Evolutionary conservation across 2,888 invertebrate species (phyloP).

Genomic region (Eupithecia subumbrata): DNA sequence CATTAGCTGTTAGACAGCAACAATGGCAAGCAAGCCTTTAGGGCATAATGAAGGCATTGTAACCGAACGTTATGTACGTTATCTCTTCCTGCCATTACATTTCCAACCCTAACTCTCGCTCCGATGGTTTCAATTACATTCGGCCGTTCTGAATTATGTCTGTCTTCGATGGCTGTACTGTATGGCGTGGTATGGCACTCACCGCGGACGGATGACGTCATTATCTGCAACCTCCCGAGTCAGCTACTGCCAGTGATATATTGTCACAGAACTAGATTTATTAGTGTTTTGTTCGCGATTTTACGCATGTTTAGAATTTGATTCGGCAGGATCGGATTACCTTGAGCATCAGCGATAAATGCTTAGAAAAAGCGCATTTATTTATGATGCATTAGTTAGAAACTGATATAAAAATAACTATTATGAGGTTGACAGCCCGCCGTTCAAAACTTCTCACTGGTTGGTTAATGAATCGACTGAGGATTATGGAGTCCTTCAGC

Average conservation of each 20-base stretch:
- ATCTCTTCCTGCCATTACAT: conserved; percentile 26
- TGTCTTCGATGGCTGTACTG: conserved; percentile 44
- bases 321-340: conserved; percentile 5
- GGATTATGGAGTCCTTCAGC: no score
- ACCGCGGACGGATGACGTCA: conserved; percentile 67
- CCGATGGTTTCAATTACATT: conserved; percentile 27
- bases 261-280: conserved; percentile 66
- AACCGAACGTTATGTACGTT: conserved; percentile 36
- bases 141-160: conserved; percentile 36
- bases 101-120: conserved; percentile 25
- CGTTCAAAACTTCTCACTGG: not conserved
- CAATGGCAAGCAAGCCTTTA: conserved; percentile 77
- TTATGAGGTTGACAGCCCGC: not conserved
- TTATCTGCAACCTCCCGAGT: conserved; percentile 70
- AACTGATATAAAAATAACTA: not conserved
- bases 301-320: conserved; percentile 40
- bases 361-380: not conserved
- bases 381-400: not conserved
- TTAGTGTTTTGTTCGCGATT: conserved; percentile 62
- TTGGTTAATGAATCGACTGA: not conserved
- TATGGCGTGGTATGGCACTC: conserved; percentile 52
- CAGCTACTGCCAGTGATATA: conserved; percentile 70
- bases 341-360: not conserved
- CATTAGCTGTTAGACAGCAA: conserved; percentile 66
- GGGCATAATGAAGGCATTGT: conserved; percentile 76